Percentiles rank a stretch among this genome's conserved stretches.
Conservation (phyloP, 23 tunicate species). For the Corella eumyota region DNA sequence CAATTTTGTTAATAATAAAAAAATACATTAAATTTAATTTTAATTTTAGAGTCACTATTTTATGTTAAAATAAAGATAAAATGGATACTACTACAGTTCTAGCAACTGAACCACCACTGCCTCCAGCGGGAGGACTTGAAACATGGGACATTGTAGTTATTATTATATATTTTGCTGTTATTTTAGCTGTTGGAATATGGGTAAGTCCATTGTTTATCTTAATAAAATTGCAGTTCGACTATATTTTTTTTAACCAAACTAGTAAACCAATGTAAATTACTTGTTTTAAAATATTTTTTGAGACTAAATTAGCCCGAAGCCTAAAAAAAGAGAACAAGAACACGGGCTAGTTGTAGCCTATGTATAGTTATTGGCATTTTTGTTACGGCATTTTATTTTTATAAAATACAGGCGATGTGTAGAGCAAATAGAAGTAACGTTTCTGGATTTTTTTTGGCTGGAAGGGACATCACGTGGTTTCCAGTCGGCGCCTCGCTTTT, state of each 20-base stretch:
- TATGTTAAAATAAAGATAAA: neutral
- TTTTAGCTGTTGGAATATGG: constrained; percentile 72
- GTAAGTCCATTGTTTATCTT: constrained; percentile 7
- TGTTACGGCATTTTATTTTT: no score
- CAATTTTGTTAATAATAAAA: neutral
- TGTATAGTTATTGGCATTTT: no score
- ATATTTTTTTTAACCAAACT: no score
- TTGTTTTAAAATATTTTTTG: no score
- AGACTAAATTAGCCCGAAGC: no score
- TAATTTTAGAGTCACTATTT: no score
- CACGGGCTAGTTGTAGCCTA: no score
- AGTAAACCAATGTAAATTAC: no score
- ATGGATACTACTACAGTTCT: neutral
- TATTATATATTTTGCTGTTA: constrained; percentile 37
- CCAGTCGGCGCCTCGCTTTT: constrained; percentile 96
- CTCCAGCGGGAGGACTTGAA: constrained; percentile 27
- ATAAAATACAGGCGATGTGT: constrained; percentile 97
- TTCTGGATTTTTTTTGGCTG: constrained; percentile 88
- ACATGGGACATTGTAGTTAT: constrained; percentile 41
- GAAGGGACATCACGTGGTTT: constrained; percentile 88
- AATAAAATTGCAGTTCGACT: no score
- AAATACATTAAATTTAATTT: neutral
- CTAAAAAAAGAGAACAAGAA: no score
- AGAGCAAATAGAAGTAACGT: constrained; percentile 73
- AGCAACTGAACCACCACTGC: constrained; percentile 18